Base-by-base conservation (phyloP, 2,797 vertebrate species). In the Catamblyrhynchus diadema region DNA sequence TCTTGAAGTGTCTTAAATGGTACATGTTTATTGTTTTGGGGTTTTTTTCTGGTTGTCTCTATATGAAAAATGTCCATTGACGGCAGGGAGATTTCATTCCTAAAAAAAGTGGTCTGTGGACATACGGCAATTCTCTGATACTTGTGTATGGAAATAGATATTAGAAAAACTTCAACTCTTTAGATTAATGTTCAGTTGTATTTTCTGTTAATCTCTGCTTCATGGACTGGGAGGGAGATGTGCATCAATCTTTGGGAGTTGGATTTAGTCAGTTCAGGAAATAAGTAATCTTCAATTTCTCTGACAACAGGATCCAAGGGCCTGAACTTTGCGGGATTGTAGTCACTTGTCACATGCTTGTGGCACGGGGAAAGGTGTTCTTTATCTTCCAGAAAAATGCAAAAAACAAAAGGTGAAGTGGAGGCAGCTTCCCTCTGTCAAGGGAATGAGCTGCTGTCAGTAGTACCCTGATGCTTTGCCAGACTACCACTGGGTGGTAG, bases 401-500 rank as follows among this genome's bases (percentile, higher is more conserved):
- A 18, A 30, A 92, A 61, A 25, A 50, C 50, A 82, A 27, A 42
- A 82, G 48, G 45, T 42, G 51, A 66, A 54, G 61, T 35, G 50
- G n/a, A 35, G 42, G 24, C 37, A 56, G 27, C 25, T 74, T 65
- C 50, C 69, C 9, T 28, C 30, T 66, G 10, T 54, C 14, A n/a
- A 44, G 57, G 37, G 42, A 71, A 27, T 11, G 32, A 71, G 42
- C 45, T 71, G 48, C 11, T 78, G 3, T 39, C 28, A 17, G 14
- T 74, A 17, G 14, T 74, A 24, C 21, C 51, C 18, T 21, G 28
- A 33, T 61, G 48, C 19, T 51, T 88, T 90, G 69, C 54, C 23
- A 22, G 44, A 9, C 53, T 80, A 59, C 95, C 96, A 81, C 93
- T 96, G 94, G 89, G 90, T 94, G 95, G 94, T 81, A 32, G 56